phyloP scores from a whole-genome alignment of 1,140 invertebrate species.

The Rhagoletis pomonella region DNA sequence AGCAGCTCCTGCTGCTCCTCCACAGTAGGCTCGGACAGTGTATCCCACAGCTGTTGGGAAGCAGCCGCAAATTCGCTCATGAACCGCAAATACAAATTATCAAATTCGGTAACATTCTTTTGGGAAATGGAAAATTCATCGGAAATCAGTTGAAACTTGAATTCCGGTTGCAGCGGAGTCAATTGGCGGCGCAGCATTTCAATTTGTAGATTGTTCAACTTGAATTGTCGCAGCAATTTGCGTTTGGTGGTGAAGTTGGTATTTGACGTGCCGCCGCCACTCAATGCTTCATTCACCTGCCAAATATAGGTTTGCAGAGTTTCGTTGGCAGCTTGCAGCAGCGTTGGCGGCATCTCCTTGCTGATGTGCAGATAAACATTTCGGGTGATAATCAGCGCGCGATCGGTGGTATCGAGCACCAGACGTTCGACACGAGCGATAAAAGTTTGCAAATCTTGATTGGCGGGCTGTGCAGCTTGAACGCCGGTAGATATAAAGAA shows the following conservation, averaged over 20 bases:
- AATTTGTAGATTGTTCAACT: slow-evolving; percentile 55
- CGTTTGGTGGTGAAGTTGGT: slow-evolving; percentile 46
- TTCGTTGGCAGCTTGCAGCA: slow-evolving; percentile 27
- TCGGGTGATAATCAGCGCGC: slow-evolving; percentile 45
- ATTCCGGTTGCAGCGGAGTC: slow-evolving; percentile 45
- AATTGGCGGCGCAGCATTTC: slow-evolving; percentile 55
- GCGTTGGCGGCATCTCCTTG: slow-evolving; percentile 50
- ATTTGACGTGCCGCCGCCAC: neutral
- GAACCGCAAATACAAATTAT: slow-evolving; percentile 57
- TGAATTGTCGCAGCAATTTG: slow-evolving; percentile 53
- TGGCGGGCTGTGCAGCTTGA: neutral
- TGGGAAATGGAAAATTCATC: slow-evolving; percentile 52
- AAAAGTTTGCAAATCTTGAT: slow-evolving; percentile 50
- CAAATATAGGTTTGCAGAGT: slow-evolving; percentile 42
- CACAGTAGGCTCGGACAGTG: slow-evolving; percentile 43
- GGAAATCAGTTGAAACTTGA: slow-evolving; percentile 55
- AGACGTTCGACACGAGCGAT: slow-evolving; percentile 50
- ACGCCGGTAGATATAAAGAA: neutral
- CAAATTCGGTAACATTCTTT: slow-evolving; percentile 54
- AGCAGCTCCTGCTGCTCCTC: slow-evolving; percentile 55
- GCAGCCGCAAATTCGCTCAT: slow-evolving; percentile 42
- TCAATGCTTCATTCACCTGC: slow-evolving; percentile 34
- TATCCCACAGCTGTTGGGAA: slow-evolving; percentile 53
- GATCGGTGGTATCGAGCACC: slow-evolving; percentile 50
- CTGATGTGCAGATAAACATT: slow-evolving; percentile 51